phyloP scores from a whole-genome alignment of 2,113 vertebrate genomes.

The Calonectris borealis region DNA sequence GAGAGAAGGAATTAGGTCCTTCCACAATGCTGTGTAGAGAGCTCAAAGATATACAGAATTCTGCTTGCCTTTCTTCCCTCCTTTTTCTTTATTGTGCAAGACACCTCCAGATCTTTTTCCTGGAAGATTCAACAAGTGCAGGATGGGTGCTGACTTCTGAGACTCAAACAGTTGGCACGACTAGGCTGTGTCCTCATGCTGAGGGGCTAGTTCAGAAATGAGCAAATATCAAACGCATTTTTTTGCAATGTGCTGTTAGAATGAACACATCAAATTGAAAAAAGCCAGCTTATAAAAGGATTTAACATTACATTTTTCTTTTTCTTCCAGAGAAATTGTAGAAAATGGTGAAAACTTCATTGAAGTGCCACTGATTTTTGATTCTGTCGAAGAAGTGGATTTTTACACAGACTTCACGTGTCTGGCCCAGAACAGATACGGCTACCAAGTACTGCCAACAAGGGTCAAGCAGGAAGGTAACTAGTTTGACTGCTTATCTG shows the following conservation, averaged over 20 bases:
- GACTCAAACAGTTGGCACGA: neutral
- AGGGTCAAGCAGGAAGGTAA: constrained; percentile 83
- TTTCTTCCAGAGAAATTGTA: constrained; percentile 74
- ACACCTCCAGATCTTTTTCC: neutral
- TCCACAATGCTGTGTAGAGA: neutral
- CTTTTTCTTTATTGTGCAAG: neutral
- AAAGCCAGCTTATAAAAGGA: neutral
- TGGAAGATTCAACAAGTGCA: neutral
- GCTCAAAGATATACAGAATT: neutral
- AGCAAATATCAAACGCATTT: neutral
- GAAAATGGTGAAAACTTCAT: constrained; percentile 78
- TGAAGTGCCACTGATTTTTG: constrained; percentile 79
- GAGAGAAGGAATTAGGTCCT: neutral
- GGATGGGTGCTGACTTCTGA: neutral
- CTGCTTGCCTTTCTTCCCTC: neutral
- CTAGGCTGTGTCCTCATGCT: neutral
- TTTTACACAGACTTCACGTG: constrained; percentile 80
- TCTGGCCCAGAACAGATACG: constrained; percentile 71
- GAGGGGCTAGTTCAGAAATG: neutral
- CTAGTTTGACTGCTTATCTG: neutral
- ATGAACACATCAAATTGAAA: neutral
- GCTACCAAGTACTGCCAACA: constrained; percentile 72
- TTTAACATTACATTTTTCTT: neutral
- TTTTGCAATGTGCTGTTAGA: neutral
- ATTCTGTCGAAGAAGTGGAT: constrained; percentile 79